phyloP scores from a whole-genome alignment of 2,888 invertebrate genomes.

The Caenorhabditis wallacei region DNA sequence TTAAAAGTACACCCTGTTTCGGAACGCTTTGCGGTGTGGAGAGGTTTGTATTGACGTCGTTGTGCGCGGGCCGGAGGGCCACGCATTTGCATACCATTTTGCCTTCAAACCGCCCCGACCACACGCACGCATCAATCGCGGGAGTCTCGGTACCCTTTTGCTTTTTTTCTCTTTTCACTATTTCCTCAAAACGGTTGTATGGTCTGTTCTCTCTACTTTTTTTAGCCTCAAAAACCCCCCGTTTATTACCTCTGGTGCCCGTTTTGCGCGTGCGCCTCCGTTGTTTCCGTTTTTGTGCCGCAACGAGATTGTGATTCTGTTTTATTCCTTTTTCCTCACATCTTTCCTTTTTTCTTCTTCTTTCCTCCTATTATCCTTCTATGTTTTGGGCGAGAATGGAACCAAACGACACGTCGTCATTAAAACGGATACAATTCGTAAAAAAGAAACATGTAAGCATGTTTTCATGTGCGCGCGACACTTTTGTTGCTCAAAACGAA shows the following conservation, averaged over 20 bases:
- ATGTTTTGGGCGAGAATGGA: conserved; percentile 15
- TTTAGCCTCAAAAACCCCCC: conserved; percentile 14
- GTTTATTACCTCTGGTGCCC: conserved; percentile 50
- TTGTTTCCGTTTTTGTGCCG: conserved; percentile 60
- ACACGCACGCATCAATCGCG: conserved; percentile 45
- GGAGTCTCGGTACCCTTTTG: conserved; percentile 46
- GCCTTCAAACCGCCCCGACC: conserved; percentile 23
- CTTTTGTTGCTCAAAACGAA: neutral
- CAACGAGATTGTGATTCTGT: conserved; percentile 36
- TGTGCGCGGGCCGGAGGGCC: conserved; percentile 11
- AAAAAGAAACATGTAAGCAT: conserved; percentile 17
- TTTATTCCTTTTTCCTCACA: conserved; percentile 31
- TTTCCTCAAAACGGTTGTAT: conserved; percentile 37
- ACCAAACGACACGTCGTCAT: conserved; percentile 49
- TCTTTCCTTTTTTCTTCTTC: conserved; percentile 14
- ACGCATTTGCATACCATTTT: conserved; percentile 63
- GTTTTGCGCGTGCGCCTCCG: neutral
- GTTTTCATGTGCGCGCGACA: conserved; percentile 19
- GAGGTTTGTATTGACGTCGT: conserved; percentile 36
- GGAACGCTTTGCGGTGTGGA: conserved; percentile 31
- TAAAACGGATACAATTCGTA: conserved; percentile 38
- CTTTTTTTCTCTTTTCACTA: conserved; percentile 15
- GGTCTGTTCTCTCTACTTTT: conserved; percentile 30
- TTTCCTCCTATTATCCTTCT: conserved; percentile 23
- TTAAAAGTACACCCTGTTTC: conserved; percentile 15